Percentiles rank a stretch among this genome's conserved stretches.
Conservation (phyloP, 2,888 invertebrate species). For the Tetrapedia diversipes region DNA sequence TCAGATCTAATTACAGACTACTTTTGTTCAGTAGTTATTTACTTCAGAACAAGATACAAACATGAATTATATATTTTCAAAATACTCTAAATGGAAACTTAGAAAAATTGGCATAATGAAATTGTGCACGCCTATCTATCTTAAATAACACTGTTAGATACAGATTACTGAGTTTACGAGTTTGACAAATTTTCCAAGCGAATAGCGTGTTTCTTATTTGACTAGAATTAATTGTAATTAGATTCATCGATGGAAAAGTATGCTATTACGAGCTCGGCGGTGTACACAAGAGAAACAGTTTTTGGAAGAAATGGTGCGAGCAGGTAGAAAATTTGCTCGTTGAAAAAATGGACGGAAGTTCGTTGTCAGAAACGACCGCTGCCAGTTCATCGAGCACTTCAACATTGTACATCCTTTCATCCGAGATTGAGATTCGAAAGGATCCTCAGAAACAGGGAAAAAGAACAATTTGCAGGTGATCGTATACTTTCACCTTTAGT, state of each 20-base stretch:
- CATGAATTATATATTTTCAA: too few species aligned
- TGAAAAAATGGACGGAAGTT: conserved; percentile 82
- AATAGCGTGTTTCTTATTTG: too few species aligned
- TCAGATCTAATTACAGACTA: too few species aligned
- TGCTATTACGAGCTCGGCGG: conserved; percentile 89
- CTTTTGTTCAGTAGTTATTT: too few species aligned
- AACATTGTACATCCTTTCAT: conserved; percentile 83
- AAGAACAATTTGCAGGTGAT: conserved; percentile 56
- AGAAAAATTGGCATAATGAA: too few species aligned
- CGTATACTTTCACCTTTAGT: neutral
- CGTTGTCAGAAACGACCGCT: conserved; percentile 84
- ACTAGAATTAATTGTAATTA: conserved; percentile 36
- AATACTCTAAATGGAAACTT: too few species aligned
- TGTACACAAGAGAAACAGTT: conserved; percentile 84
- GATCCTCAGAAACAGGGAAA: neutral
- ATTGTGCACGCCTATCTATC: too few species aligned
- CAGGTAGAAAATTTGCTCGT: conserved; percentile 82
- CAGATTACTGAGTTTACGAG: neutral
- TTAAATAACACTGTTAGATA: too few species aligned
- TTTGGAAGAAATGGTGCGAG: conserved; percentile 86
- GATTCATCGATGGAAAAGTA: conserved; percentile 79
- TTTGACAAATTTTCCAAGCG: neutral
- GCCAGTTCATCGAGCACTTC: conserved; percentile 83
- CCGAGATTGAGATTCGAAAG: conserved; percentile 71
- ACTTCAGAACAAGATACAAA: too few species aligned